A percentile compares a stretch with the other conserved stretches of the same genome.
Evolutionary conservation across 2,888 invertebrate species (phyloP).

Genomic region (Scrobipalpa costella): DNA sequence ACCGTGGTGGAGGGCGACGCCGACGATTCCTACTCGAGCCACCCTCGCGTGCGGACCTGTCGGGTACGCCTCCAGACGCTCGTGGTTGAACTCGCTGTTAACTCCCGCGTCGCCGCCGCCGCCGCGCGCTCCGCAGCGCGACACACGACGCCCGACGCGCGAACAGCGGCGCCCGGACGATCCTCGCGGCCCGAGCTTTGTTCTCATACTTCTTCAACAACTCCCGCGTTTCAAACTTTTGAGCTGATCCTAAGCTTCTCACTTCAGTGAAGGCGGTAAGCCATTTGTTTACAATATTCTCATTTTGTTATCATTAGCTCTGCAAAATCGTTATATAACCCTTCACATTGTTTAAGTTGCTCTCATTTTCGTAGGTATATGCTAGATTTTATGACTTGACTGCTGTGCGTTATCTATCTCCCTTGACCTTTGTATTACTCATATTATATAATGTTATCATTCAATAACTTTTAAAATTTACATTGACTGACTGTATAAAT

Average conservation of each 20-base stretch:
- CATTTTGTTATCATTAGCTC: slow-evolving; percentile 45
- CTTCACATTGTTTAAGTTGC: slow-evolving; percentile 42
- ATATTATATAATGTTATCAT: not conserved
- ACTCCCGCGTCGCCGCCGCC: slow-evolving; percentile 40
- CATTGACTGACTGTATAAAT: not conserved
- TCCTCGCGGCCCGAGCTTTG: slow-evolving; percentile 37
- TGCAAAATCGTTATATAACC: slow-evolving; percentile 58
- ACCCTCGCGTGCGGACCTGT: slow-evolving; percentile 58
- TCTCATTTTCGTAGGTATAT: slow-evolving; percentile 34
- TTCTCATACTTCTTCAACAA: slow-evolving; percentile 39
- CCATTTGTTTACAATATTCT: slow-evolving; percentile 51
- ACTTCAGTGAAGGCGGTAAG: slow-evolving; percentile 63
- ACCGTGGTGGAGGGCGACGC: slow-evolving; percentile 53
- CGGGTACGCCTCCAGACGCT: slow-evolving; percentile 28
- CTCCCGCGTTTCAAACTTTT: slow-evolving; percentile 45
- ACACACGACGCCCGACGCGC: not conserved
- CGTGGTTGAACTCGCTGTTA: not conserved
- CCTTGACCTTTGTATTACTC: not conserved
- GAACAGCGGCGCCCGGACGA: no score
- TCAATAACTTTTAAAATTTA: not conserved
- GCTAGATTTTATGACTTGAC: slow-evolving; percentile 15
- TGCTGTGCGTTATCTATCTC: slow-evolving; percentile 40
- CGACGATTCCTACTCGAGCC: slow-evolving; percentile 58
- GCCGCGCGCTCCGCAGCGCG: slow-evolving; percentile 25
- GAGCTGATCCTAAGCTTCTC: slow-evolving; percentile 42